Base-by-base conservation (phyloP, 92 coral and sea anemone species). In the Umimayanthus kanabou region DNA sequence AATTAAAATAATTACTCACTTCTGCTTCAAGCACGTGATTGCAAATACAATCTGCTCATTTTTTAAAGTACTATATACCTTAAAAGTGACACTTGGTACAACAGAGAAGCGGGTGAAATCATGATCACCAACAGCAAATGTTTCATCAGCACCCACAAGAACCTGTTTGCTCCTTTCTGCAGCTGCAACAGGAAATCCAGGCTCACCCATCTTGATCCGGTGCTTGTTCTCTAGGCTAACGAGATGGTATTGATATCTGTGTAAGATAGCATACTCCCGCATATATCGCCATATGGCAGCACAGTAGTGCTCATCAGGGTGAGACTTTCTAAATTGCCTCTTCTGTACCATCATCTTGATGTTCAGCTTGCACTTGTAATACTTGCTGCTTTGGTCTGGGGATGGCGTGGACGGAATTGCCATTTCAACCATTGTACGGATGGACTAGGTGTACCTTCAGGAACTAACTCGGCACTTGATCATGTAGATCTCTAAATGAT, bases 71-170 rank as follows among this genome's bases (percentile, higher is more conserved):
- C n/a, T n/a, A 79, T 79, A 2, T 75, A 64, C 82, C 75, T 91
- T 3, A n/a, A 90, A 22, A 33, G 22, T 4, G 14, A 90, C 92
- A 79, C 85, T 85, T 43, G 87, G 92, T 0, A 88, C 78, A 18
- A 90, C 6, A 33, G 89, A 86, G 45, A 85, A 85, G 6, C 80
- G 57, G 80, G 92, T 90, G 64, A 90, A 84, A 30, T 90, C 89
- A 85, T 91, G 93, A 33, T 91, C 93, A 2, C 70, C 80, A 5
- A 88, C 93, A 9, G 65, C 79, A 20, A 91, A 84, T n/a, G 89
- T 91, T 16, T 88, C 40, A 81, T 9, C 14, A 8, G 89, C 23
- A 9, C 89, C 89, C 65, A 87, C 89, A 40, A 87, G 4, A 22
- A 87, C 89, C 26, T 87, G 89, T 57, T 71, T 88, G 30, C 91